Base-by-base conservation (phyloP, 2,888 invertebrate genomes). In the Linyphia triangularis region DNA sequence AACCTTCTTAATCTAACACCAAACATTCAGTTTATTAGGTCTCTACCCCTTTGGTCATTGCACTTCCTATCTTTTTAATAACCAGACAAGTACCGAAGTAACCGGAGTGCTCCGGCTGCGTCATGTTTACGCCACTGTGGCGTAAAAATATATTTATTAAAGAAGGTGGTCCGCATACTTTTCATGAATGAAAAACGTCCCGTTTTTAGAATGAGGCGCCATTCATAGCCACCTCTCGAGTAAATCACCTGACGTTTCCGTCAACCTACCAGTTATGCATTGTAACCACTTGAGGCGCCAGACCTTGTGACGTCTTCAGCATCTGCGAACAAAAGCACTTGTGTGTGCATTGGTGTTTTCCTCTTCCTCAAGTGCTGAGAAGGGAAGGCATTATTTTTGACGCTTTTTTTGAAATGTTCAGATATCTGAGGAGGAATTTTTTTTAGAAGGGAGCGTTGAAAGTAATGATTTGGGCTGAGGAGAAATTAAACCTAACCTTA, bases 321-420 rank as follows among this genome's bases (percentile, higher is more conserved):
- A 28, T 69, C 77, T 63, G 16, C 13, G 67, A 85, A 85, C 77
- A 85, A 75, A 85, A 69, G 69, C 85, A 85, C 75, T 77, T 85
- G 67, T 43, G 57, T 10, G 57, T 77, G 1, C 19, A 43, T 61
- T 61, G n/a, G n/a, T n/a, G n/a, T n/a, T n/a, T n/a, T 24, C 61
- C n/a, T 65, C 43, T 65, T 79, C 5, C 78, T 79, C 26, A 22
- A 63, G 61, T 43, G n/a, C n/a, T n/a, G 63, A 63, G 19, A 37
- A 65, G 19, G 78, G 78, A 43, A 40, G 67, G n/a, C 63, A 79
- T 26, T 79, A 79, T 77, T 77, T 77, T 77, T 77, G 77, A 77
- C 37, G 33, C n/a, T 24, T 24, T 16, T 24, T 24, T 37, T n/a
- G 22, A 28, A 26, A 43, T 51, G 51, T 51, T 0, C 13, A 51